These are phyloP conservation scores for Callitettix versicolor DNA, from an alignment of 1,140 invertebrate species.

Conservation along the genomic window DNA sequence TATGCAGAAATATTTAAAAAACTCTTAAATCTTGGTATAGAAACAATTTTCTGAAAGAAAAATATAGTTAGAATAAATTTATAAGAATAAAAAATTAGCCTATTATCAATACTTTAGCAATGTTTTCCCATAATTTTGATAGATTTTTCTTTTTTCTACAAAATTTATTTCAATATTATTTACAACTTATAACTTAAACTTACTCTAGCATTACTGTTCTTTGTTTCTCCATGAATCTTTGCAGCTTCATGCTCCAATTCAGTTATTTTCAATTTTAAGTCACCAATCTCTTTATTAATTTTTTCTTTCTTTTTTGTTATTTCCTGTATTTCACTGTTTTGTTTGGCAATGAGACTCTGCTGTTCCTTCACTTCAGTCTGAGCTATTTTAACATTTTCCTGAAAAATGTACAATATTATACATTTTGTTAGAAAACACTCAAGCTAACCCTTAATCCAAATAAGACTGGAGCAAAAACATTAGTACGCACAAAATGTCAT, in stretches of 20 bases:
- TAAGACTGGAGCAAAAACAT: neutral
- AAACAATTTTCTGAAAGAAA: no score
- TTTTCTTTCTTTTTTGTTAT: slow-evolving; percentile 52
- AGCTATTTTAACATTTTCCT: slow-evolving; percentile 40
- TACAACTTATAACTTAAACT: no score
- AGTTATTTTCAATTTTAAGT: slow-evolving; percentile 65
- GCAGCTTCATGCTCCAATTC: slow-evolving; percentile 61
- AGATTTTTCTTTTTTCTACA: no score
- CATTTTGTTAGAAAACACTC: neutral
- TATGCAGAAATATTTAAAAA: no score
- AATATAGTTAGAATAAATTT: no score
- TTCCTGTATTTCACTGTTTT: slow-evolving; percentile 64
- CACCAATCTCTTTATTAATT: slow-evolving; percentile 49
- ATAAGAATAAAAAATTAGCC: no score
- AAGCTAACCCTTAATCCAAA: neutral
- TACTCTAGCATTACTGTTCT: slow-evolving; percentile 33
- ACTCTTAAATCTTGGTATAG: no score
- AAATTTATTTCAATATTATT: no score
- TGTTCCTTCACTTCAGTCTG: slow-evolving; percentile 58
- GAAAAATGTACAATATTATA: slow-evolving; percentile 6
- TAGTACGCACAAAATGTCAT: neutral
- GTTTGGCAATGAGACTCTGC: slow-evolving; percentile 59
- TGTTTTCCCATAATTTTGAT: no score
- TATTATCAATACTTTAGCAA: no score
- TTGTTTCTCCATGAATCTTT: slow-evolving; percentile 42